These are phyloP conservation scores for Saccostrea cuccullata DNA, from an alignment of 1,140 invertebrate species.

Conservation along the genomic window DNA sequence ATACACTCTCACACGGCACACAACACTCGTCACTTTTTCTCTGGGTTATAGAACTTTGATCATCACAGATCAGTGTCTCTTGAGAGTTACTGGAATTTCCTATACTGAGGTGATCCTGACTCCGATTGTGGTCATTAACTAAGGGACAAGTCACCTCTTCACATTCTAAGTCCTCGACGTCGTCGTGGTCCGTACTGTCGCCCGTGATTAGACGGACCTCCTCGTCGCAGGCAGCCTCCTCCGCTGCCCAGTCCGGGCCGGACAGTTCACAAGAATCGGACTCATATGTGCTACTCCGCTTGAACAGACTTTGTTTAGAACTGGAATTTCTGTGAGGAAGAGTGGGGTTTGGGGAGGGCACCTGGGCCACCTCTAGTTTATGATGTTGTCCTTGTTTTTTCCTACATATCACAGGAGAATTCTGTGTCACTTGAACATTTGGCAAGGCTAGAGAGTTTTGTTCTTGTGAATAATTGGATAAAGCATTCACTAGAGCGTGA, in stretches of 20 bases:
- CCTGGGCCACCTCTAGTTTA: neutral
- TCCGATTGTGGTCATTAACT: neutral
- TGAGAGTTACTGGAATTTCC: slow-evolving; percentile 14
- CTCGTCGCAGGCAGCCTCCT: slow-evolving; percentile 70
- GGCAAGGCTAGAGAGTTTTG: neutral
- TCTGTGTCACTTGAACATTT: slow-evolving; percentile 17
- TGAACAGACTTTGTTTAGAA: neutral
- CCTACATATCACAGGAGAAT: neutral
- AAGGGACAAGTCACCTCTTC: slow-evolving; percentile 6
- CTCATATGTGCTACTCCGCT: slow-evolving; percentile 64
- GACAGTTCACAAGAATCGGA: slow-evolving; percentile 68
- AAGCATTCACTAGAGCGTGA: neutral
- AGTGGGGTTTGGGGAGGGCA: neutral
- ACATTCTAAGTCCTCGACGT: slow-evolving; percentile 48
- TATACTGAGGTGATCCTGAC: neutral
- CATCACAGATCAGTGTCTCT: slow-evolving; percentile 1
- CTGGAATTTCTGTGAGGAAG: neutral
- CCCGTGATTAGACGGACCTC: slow-evolving; percentile 72
- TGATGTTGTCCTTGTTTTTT: slow-evolving; percentile 29
- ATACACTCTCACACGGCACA: neutral
- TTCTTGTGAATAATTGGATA: neutral
- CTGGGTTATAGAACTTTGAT: neutral
- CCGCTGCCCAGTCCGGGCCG: slow-evolving; percentile 68
- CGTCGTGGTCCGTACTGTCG: slow-evolving; percentile 67
- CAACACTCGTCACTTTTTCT: slow-evolving; percentile 9